Base-by-base conservation (phyloP, 2,113 vertebrate species). In the Tachuris rubrigastra region DNA sequence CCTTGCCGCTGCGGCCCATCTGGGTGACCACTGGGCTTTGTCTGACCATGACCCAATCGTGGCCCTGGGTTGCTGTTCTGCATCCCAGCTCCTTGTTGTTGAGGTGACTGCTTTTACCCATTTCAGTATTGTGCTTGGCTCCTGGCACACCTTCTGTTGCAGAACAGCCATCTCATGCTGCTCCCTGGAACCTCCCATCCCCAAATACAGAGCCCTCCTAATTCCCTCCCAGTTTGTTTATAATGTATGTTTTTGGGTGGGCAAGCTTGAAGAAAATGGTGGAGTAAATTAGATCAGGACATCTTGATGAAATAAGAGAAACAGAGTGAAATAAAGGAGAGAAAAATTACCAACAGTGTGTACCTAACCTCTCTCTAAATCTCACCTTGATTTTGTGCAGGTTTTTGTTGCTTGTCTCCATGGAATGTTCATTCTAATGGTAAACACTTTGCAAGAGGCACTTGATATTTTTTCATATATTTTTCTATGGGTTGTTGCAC, bases 241-340 rank as follows among this genome's bases (percentile, higher is more conserved):
- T 37, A 37, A 46, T 39, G 4, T 60, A 18, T 0, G 1, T 18
- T 67, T 74, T 74, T n/a, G 50, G 15, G 30, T 33, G 17, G 16
- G 7, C 37, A 75, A 79, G 6, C 37, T n/a, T 74, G 41, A 72
- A 88, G 69, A 67, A 85, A 82, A 81, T 6, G 8, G 14, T 50
- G 24, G 35, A 76, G 27, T 14, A 82, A 76, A n/a, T 60, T 60
- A 41, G 30, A 22, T 59, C 52, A 72, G 62, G 60, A 63, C 11
- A 71, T 21, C 13, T 72, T 0, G 0, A 33, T 35, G 12, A 58
- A 81, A 30, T 35, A 74, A 65, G 11, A 88, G 20, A 17, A 46
- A n/a, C 22, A 72, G 30, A 82, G 12, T 60, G 19, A 91, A 94
- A 81, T 74, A 81, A 46, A 80, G 42, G 33, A 66, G 55, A 37